Conservation (phyloP, 2,797 vertebrate genomes). For the Pitangus sulphuratus region DNA sequence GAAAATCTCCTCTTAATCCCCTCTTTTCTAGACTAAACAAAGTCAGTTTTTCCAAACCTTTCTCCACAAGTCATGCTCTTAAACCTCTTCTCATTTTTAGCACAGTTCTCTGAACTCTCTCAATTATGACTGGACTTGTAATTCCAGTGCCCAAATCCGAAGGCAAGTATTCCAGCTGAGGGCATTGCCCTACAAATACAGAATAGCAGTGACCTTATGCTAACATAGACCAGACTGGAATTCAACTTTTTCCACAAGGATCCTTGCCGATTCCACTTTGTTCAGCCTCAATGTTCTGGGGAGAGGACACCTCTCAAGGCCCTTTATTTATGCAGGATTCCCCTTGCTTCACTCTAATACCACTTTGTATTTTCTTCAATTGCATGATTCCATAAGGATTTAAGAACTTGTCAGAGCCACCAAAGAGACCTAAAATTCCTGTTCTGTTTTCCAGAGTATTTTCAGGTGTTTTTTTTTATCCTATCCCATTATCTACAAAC, state of each 20-base stretch:
- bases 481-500: neutral
- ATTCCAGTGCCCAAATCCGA: neutral
- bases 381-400: neutral
- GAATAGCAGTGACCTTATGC: neutral
- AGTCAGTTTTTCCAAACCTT: neutral
- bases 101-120: neutral
- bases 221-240: neutral
- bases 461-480: neutral
- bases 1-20: neutral
- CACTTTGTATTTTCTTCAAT: neutral
- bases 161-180: neutral
- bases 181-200: neutral
- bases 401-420: neutral
- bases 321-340: rapidly evolving
- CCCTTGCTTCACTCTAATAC: neutral
- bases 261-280: neutral
- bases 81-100: neutral
- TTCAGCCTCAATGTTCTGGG: neutral
- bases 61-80: neutral
- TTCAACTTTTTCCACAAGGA: neutral
- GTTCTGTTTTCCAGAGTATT: neutral
- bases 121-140: neutral
- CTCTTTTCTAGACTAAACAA: neutral
- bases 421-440: neutral
- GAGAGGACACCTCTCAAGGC: rapidly evolving